Base-by-base conservation (phyloP, 2,888 invertebrate genomes). In the Campopleginae sp. region DNA sequence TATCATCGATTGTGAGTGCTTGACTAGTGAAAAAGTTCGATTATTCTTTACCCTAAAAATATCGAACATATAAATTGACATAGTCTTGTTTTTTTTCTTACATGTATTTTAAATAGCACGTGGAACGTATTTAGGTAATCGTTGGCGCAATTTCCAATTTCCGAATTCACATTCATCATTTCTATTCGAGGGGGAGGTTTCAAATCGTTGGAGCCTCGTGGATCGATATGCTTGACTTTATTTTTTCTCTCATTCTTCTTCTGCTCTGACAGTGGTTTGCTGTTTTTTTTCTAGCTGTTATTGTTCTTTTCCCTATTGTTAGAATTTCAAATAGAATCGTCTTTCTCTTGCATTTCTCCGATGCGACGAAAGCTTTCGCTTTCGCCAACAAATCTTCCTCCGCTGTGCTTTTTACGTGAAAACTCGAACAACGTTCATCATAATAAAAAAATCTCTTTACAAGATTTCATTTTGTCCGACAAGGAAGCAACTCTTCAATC, bases 191-290 rank as follows among this genome's bases (percentile, higher is more conserved):
- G 14, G 17, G 17, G 61, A 74, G 42, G n/a, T 81, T 87, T 88
- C 84, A 88, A 88, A 89, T 88, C 85, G 86, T 44, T 19, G 46
- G 74, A 51, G 58, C 6, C 42, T 66, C 58, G 23, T 66, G 80
- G 86, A 85, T 89, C 89, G 89, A 89, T 89, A 80, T 79, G 71
- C 72, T 88, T 88, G 82, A 84, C 82, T 84, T 27, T 89, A 89
- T 89, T 90, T 86, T 77, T 83, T 70, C 68, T 4, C 44, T 48
- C 68, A 75, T 71, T 82, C 65, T 66, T 79, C 75, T 86, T 76
- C 65, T 75, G 5, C 75, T 12, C 77, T 71, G 72, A 58, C 79
- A 81, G 84, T 12, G 42, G 14, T 65, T 46, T 68, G 51, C 51
- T 38, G 51, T 19, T 70, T 75, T 76, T 76, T 63, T 44, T 63